Base-by-base conservation (phyloP, 2,113 vertebrate genomes). In the Hippocampus mohnikei region DNA sequence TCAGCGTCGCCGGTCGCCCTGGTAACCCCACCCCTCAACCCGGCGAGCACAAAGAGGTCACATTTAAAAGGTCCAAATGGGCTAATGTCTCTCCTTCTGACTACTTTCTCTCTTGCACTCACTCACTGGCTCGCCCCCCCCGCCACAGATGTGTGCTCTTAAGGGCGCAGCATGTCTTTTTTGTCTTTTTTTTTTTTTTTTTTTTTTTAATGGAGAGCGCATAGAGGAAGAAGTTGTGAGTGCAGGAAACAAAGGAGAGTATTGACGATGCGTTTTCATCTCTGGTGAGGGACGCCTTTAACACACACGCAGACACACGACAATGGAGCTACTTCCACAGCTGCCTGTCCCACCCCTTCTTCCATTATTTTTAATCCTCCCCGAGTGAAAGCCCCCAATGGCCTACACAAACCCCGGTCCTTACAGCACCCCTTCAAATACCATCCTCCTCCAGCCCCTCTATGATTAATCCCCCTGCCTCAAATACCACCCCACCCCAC, bases 301-400 rank as follows among this genome's bases (percentile, higher is more conserved):
- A 44, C 42, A 44, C 8, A 11, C 52, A 72, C 46, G 60, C 67
- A 76, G 46, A 78, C 71, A 84, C 59, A 48, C 69, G 46, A 81
- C 73, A 86, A 90, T 82, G 71, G 89, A 81, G 71, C 70, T 81
- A 84, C 84, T 79, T 87, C 84, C 84, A 85, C 91, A 92, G 91
- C 91, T 92, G 91, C 89, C 91, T 77, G 63, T 15, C 53, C 18
- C 60, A 77, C 83, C 82, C 81, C 73, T 21, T 63, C 75, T 77
- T 79, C 83, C 81, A 86, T 88, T 89, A 88, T 89, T 87, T 81
- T 77, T 90, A 91, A 92, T 92, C 88, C 85, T 92, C 89, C 84
- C 83, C 75, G 78, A 88, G 87, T 90, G 89, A 91, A 91, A 88
- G 87, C 84, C 78, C 74, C 60, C 70, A 71, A 33, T 37, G 1